A percentile compares a stretch with the other conserved stretches of the same genome.
Evolutionary conservation across 2,797 vertebrate genomes (phyloP).

Genomic region (Pseudomugil gertrudae): DNA sequence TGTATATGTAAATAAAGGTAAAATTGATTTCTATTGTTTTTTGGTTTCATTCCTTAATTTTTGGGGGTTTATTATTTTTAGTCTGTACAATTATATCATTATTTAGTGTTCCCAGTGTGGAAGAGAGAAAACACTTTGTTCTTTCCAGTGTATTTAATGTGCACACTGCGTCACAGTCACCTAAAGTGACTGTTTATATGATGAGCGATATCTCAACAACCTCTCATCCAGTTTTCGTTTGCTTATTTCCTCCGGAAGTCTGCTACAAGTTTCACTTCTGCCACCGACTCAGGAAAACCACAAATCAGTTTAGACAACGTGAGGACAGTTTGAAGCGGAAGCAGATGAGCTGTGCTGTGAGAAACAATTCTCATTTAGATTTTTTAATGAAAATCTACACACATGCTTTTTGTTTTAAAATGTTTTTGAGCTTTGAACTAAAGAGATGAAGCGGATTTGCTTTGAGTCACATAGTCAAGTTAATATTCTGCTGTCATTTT

Average conservation of each 20-base stretch:
- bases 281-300: conserved; percentile 67
- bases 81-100: conserved; percentile 1
- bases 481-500: conserved; percentile 36
- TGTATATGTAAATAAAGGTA: conserved; percentile 67
- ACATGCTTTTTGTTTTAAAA: conserved; percentile 8
- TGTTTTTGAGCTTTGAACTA: conserved; percentile 27
- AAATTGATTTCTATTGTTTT: conserved; percentile 8
- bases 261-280: conserved; percentile 65
- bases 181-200: conserved; percentile 38
- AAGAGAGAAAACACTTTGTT: background rate
- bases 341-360: conserved; percentile 48
- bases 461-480: conserved; percentile 11
- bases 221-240: conserved; percentile 33
- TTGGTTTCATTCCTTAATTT: background rate
- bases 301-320: conserved; percentile 51
- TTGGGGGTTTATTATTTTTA: background rate
- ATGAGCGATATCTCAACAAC: conserved; percentile 21
- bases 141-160: conserved; percentile 28
- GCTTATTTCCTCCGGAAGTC: conserved; percentile 41
- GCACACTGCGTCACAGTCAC: conserved; percentile 13
- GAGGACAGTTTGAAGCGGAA: conserved; percentile 60
- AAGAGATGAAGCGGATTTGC: conserved; percentile 23
- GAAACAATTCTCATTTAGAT: conserved; percentile 53
- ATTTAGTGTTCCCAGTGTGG: conserved; percentile 16
- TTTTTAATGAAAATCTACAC: conserved; percentile 27